Conservation (phyloP, 2,888 invertebrate species). For the Pterobdella sp. region DNA sequence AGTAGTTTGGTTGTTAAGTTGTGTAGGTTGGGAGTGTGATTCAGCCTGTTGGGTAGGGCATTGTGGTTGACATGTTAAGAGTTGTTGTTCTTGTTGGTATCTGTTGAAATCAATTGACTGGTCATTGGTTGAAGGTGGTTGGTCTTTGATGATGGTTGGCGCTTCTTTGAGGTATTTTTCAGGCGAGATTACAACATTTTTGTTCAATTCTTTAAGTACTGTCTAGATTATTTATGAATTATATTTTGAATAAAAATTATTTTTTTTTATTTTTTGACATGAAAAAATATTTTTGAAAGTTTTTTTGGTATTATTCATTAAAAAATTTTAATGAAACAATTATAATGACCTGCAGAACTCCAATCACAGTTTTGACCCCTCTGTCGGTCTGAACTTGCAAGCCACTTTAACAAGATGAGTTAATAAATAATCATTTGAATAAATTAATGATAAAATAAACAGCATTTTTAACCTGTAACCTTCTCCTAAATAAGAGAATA, state of each 20-base stretch:
- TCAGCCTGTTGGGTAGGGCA: not conserved
- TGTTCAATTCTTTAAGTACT: slow-evolving; percentile 4
- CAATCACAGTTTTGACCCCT: slow-evolving; percentile 29
- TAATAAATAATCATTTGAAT: not conserved
- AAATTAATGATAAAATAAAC: not conserved
- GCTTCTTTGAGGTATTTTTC: not conserved
- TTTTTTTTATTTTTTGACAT: no score
- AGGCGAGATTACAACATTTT: not conserved
- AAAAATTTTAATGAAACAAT: not conserved
- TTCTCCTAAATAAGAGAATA: slow-evolving; percentile 21
- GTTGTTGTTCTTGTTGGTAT: not conserved
- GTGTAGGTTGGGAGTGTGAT: not conserved
- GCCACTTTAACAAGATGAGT: slow-evolving; percentile 26
- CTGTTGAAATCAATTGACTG: not conserved
- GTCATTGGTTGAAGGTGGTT: not conserved
- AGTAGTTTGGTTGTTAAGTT: not conserved
- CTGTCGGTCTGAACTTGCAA: slow-evolving; percentile 26
- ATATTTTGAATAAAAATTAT: slow-evolving; percentile 9
- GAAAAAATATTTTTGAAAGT: no score
- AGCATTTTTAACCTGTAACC: slow-evolving; percentile 12
- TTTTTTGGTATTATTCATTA: not conserved
- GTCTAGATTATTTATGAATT: not conserved
- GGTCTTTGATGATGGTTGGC: not conserved
- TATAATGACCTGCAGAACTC: slow-evolving; percentile 27
- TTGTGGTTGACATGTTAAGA: not conserved